These are phyloP conservation scores for Lithophane leautieri DNA, from an alignment of 2,888 invertebrate genomes.

Conservation along the genomic window DNA sequence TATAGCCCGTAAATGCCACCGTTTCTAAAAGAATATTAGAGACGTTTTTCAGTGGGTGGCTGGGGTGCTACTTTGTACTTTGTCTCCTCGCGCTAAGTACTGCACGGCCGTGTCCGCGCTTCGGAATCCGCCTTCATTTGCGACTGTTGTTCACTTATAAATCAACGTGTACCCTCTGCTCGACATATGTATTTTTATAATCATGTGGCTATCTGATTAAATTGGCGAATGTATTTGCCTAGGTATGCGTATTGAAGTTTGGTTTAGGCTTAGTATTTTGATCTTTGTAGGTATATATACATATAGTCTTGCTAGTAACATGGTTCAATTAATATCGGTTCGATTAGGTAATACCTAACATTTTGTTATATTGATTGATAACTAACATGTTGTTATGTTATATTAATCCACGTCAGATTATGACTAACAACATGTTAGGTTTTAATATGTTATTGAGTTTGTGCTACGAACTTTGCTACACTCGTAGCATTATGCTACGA, in stretches of 20 bases:
- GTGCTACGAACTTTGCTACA: slow-evolving; percentile 16
- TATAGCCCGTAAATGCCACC: slow-evolving; percentile 91
- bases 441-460: neutral
- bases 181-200: slow-evolving; percentile 38
- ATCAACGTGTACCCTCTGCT: slow-evolving; percentile 76
- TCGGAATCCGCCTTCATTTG: slow-evolving; percentile 87
- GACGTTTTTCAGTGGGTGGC: slow-evolving; percentile 91
- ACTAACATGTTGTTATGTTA: no score
- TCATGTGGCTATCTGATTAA: neutral
- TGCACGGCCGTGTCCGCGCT: slow-evolving; percentile 86
- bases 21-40: slow-evolving; percentile 91
- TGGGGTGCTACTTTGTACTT: slow-evolving; percentile 89
- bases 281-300: neutral
- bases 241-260: neutral
- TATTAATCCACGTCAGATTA: no score
- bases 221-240: neutral
- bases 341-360: no score
- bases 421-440: neutral
- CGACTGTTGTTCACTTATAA: slow-evolving; percentile 87
- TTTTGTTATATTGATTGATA: no score
- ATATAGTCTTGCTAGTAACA: neutral
- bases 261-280: neutral
- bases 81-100: slow-evolving; percentile 89
- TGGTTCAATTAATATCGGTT: neutral
- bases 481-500: slow-evolving; percentile 12